These are phyloP conservation scores for Ischnus inquisitorius DNA, from an alignment of 2,888 invertebrate species.

Conservation along the genomic window DNA sequence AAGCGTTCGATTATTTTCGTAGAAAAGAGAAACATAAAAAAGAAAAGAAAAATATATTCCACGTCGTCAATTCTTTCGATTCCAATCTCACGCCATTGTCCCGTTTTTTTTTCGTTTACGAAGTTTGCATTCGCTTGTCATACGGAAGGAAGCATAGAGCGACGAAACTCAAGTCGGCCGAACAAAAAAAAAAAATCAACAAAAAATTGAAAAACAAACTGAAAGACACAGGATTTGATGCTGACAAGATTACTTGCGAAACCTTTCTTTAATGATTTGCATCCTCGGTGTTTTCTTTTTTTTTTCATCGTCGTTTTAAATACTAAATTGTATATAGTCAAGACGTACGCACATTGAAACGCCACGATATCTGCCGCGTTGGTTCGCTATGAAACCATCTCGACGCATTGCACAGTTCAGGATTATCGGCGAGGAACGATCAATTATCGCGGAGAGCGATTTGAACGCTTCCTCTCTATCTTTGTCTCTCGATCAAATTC, in stretches of 20 bases:
- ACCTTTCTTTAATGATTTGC: conserved; percentile 34
- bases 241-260: conserved; percentile 48
- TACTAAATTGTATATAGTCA: conserved; percentile 63
- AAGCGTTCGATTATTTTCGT: conserved; percentile 27
- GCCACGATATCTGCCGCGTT: conserved; percentile 49
- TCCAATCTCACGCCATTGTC: conserved; percentile 20
- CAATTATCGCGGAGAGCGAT: conserved; percentile 23
- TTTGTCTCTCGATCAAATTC: conserved; percentile 27
- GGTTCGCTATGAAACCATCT: conserved; percentile 69
- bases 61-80: conserved; percentile 30
- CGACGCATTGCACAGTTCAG: conserved; percentile 79
- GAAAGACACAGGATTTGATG: conserved; percentile 36
- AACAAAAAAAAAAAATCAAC: conserved; percentile 29
- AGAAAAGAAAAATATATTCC: conserved; percentile 27
- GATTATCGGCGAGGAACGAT: conserved; percentile 71
- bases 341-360: conserved; percentile 60
- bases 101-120: conserved; percentile 1
- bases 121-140: conserved; percentile 28
- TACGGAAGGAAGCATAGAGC: conserved; percentile 31
- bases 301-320: conserved; percentile 22
- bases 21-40: conserved; percentile 16
- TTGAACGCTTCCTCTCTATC: conserved; percentile 3
- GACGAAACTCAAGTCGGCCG: conserved; percentile 45
- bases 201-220: conserved; percentile 35
- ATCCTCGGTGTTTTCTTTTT: conserved; percentile 30